These are phyloP conservation scores for Tetragnatha montana DNA, from an alignment of 2,888 invertebrate genomes.

Conservation along the genomic window DNA sequence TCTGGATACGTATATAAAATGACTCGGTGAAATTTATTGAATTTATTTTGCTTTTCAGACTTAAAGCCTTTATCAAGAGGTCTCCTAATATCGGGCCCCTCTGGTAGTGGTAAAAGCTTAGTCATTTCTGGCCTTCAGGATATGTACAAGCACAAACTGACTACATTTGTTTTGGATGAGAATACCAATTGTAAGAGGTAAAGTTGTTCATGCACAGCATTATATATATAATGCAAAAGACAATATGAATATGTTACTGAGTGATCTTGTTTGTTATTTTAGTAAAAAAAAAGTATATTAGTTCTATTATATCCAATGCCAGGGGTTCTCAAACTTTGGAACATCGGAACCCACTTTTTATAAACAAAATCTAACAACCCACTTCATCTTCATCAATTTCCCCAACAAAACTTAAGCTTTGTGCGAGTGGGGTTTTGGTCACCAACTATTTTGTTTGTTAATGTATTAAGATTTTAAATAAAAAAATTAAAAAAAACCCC, in stretches of 20 bases:
- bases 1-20: neutral
- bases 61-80: slow-evolving; percentile 36
- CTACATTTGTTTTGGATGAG: slow-evolving; percentile 15
- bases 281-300: neutral
- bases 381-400: no score
- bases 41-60: slow-evolving; percentile 14
- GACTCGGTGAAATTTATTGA: neutral
- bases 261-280: neutral
- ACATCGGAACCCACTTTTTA: no score
- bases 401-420: no score
- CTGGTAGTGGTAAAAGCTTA: slow-evolving; percentile 72
- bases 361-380: no score
- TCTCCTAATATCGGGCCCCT: slow-evolving; percentile 67
- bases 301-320: neutral
- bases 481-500: no score
- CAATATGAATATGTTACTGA: neutral
- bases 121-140: slow-evolving; percentile 53
- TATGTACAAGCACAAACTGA: slow-evolving; percentile 54
- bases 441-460: no score
- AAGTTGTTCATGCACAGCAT: neutral
- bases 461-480: no score
- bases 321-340: neutral
- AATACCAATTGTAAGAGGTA: neutral
- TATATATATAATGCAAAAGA: neutral
- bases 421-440: no score